Percentiles rank a stretch among this genome's conserved stretches.
phyloP scores from a whole-genome alignment of 1,140 invertebrate species.

The Drosophila oshimai region DNA sequence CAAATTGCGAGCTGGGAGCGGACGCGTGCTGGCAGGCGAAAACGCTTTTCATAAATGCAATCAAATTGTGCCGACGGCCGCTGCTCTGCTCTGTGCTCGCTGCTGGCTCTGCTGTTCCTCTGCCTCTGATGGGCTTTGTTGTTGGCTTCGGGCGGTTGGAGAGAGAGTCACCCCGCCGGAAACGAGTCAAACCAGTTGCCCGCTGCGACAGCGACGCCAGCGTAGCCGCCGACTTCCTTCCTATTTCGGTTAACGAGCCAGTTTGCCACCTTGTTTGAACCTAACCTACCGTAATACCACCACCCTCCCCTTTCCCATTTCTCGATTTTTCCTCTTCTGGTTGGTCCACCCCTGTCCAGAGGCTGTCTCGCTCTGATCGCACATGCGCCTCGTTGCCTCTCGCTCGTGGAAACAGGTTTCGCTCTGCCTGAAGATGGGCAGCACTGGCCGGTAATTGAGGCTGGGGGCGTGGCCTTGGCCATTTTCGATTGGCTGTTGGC shows the following conservation, averaged over 20 bases:
- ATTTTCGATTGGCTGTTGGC: slow-evolving; percentile 51
- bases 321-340: slow-evolving; percentile 18
- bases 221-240: slow-evolving; percentile 59
- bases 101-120: slow-evolving; percentile 5
- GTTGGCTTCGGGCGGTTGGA: slow-evolving; percentile 44
- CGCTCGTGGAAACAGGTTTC: slow-evolving; percentile 57
- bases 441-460: slow-evolving; percentile 56
- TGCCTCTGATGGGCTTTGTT: slow-evolving; percentile 16
- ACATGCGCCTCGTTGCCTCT: slow-evolving; percentile 43
- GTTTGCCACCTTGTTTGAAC: slow-evolving; percentile 81
- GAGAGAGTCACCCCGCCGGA: slow-evolving; percentile 55
- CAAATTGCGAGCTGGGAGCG: slow-evolving; percentile 53
- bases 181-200: slow-evolving; percentile 77
- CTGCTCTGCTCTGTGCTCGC: slow-evolving; percentile 14
- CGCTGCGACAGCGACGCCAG: slow-evolving; percentile 16
- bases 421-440: slow-evolving; percentile 52
- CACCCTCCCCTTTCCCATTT: slow-evolving; percentile 16
- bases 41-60: slow-evolving; percentile 77
- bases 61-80: slow-evolving; percentile 69
- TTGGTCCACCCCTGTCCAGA: slow-evolving; percentile 33
- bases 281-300: slow-evolving; percentile 82
- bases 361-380: slow-evolving; percentile 40
- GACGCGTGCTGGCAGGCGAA: slow-evolving; percentile 71
- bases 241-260: slow-evolving; percentile 78
- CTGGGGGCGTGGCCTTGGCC: slow-evolving; percentile 50